phyloP scores from a whole-genome alignment of 92 coral and sea anemone genomes.

The Umimayanthus chanpuru region DNA sequence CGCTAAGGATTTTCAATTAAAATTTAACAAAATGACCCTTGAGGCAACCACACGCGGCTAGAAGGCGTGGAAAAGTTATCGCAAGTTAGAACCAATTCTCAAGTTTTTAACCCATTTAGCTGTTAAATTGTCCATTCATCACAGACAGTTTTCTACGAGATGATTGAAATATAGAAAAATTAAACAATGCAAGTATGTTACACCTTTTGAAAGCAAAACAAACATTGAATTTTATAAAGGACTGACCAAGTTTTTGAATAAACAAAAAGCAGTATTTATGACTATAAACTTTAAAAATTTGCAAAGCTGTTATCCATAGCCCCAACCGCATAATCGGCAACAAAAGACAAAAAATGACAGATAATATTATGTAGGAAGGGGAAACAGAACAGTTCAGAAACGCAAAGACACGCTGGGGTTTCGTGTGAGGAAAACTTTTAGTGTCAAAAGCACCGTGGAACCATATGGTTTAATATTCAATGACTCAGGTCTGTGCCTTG shows the following conservation, averaged over 20 bases:
- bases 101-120: constrained; percentile 13
- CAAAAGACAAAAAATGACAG: neutral
- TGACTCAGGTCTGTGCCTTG: neutral
- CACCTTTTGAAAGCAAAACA: neutral
- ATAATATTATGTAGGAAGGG: neutral
- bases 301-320: neutral
- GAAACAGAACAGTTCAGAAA: neutral
- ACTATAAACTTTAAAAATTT: too few relatives aligned
- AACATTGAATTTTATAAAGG: neutral
- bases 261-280: neutral
- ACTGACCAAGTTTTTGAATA: neutral
- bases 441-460: neutral
- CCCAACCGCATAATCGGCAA: neutral
- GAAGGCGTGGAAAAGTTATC: constrained; percentile 3
- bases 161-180: neutral
- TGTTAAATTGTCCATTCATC: neutral
- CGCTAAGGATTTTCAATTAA: constrained; percentile 33
- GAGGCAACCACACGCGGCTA: neutral
- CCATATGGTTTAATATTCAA: neutral
- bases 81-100: neutral
- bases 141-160: neutral
- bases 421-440: neutral
- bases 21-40: constrained; percentile 4
- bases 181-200: neutral
- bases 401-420: neutral